Base-by-base conservation (phyloP, 2,888 invertebrate species). In the Pammene fasciana region DNA sequence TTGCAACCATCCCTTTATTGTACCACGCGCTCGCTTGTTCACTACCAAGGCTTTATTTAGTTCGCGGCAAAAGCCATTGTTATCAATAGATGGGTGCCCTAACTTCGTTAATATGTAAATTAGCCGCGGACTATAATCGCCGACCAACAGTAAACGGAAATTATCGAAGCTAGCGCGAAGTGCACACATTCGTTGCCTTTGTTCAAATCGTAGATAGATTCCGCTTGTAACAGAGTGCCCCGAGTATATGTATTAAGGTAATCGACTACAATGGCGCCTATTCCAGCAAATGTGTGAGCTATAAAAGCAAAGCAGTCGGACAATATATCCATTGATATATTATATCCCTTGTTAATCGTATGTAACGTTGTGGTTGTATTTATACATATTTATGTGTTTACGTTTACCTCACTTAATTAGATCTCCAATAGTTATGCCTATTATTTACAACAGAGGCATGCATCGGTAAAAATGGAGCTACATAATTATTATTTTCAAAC, bases 361-460 rank as follows among this genome's bases (percentile, higher is more conserved):
- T 50, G 18, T 26, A 6, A 18, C 26, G 0, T 26, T 5, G 26
- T 46, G 14, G 46, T 46, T 14, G 46, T 57, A 13, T 6, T 11
- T 38, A 26, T 26, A 26, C 26, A 26, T 43, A 34, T 18, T 57
- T 41, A 8, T 9, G 18, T 43, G 13, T 18, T 57, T 41, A 8
- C 14, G 18, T 57, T 43, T 26, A 57, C 57, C 43, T 57, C 13
- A 10, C 13, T 48, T 18, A 13, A 57, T 1, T 26, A 26, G 26
- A 45, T 43, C 43, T 13, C 18, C 18, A 7, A 18, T 57, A 57
- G 11, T 8, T 26, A 45, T 9, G 46, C 1, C 11, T 36, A 16
- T 46, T 56, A 48, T 55, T 64, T 38, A 56, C 46, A 56, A 56
- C 38, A 65, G n/a, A 18, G 16, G n/a, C 65, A 56, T 65, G 65